Conservation (phyloP, 2,113 vertebrate genomes). For the Atherinomorus stipes region DNA sequence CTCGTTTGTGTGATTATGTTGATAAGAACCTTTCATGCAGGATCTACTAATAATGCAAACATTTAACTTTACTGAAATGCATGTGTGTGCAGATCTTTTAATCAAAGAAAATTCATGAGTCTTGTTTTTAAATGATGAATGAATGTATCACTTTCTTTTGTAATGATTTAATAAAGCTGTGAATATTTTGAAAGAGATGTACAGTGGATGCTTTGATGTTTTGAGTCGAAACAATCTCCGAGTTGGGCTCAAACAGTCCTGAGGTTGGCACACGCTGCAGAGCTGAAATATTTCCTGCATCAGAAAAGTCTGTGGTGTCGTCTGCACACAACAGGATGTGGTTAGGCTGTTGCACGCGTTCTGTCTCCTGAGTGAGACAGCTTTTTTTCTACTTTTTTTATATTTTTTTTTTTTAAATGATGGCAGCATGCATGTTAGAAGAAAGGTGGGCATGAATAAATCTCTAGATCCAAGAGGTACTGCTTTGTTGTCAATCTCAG, state of each 20-base stretch:
- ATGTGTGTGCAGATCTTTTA: slow-evolving; percentile 61
- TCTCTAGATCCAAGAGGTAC: background rate
- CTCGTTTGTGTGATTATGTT: slow-evolving; percentile 22
- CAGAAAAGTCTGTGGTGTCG: slow-evolving; percentile 17
- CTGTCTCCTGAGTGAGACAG: slow-evolving; percentile 20
- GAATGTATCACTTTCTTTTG: slow-evolving; percentile 75
- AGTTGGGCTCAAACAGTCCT: background rate
- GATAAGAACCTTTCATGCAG: slow-evolving; percentile 24
- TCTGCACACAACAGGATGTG: slow-evolving; percentile 68
- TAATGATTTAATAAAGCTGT: slow-evolving; percentile 84
- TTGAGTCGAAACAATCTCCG: background rate
- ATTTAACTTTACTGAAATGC: slow-evolving; percentile 49
- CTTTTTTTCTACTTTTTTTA: too few species aligned
- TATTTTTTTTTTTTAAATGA: background rate
- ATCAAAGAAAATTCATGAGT: slow-evolving; percentile 25
- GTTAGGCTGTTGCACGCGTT: slow-evolving; percentile 17
- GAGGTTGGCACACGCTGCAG: slow-evolving; percentile 18
- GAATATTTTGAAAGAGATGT: slow-evolving; percentile 60
- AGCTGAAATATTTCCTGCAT: slow-evolving; percentile 53
- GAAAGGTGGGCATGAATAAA: background rate
- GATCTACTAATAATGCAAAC: slow-evolving; percentile 7
- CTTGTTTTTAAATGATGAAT: slow-evolving; percentile 66
- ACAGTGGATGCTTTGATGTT: background rate
- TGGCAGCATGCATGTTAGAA: background rate
- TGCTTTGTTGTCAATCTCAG: background rate